A percentile compares a stretch with the other conserved stretches of the same genome.
These are phyloP conservation scores for Nothoprocta pentlandii DNA, from an alignment of 2,113 vertebrate species.

Conservation along the genomic window DNA sequence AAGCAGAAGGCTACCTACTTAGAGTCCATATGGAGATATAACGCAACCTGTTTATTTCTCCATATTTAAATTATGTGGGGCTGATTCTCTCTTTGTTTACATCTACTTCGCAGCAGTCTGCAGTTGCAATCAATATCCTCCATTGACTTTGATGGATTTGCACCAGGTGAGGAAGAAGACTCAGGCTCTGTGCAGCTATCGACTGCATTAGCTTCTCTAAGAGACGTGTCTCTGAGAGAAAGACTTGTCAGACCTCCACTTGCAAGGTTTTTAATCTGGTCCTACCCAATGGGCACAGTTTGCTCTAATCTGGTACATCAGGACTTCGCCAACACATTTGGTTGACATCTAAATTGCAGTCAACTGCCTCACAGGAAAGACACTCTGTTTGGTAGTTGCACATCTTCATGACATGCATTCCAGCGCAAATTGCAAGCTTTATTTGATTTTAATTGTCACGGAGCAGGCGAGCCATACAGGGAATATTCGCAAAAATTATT, in stretches of 20 bases:
- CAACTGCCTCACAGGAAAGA: slow-evolving; percentile 11
- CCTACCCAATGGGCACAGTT: accelerated
- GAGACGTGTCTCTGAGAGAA: background rate
- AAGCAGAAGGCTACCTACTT: background rate
- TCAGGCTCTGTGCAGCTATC: background rate
- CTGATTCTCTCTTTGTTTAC: slow-evolving; percentile 14
- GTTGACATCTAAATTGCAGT: background rate
- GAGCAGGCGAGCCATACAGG: background rate
- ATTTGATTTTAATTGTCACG: slow-evolving; percentile 3
- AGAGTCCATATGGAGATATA: background rate
- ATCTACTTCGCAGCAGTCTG: background rate
- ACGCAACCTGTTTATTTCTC: background rate
- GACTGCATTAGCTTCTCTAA: background rate
- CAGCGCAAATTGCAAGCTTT: background rate
- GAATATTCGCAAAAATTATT: slow-evolving; percentile 30
- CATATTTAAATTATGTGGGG: background rate
- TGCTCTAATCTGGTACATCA: background rate
- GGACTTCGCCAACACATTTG: background rate
- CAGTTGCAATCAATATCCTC: slow-evolving; percentile 31
- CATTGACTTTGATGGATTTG: slow-evolving; percentile 60
- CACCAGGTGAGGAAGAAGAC: background rate
- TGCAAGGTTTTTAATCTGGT: slow-evolving; percentile 4
- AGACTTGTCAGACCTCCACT: background rate
- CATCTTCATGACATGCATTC: slow-evolving; percentile 17
- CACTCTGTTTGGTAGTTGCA: background rate